Percentiles rank a stretch among this genome's conserved stretches.
Conservation (phyloP, 2,888 invertebrate species). For the Erebia aethiops region DNA sequence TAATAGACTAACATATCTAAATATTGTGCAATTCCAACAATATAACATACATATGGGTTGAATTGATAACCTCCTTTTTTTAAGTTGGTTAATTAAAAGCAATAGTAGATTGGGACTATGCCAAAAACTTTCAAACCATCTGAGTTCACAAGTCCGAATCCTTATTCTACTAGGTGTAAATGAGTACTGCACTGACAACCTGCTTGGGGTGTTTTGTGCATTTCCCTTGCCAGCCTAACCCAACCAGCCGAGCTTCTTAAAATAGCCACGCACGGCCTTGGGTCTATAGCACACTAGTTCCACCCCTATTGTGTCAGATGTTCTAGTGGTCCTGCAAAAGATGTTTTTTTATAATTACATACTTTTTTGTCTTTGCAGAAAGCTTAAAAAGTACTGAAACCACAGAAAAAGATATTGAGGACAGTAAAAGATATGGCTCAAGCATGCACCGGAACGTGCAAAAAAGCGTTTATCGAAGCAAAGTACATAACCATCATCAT, state of each 20-base stretch:
- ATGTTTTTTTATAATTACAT: conserved; percentile 1
- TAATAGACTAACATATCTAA: conserved; percentile 2
- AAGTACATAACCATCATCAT: too few species aligned
- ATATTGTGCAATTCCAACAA: neutral
- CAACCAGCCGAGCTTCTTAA: conserved; percentile 1
- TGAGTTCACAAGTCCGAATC: conserved; percentile 3
- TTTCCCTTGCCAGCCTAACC: conserved; percentile 1
- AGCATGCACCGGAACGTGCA: too few species aligned
- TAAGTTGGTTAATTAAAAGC: too few species aligned
- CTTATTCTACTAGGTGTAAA: conserved; percentile 1
- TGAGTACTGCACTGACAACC: conserved; percentile 1
- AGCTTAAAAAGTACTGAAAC: too few species aligned
- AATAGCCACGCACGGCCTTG: too few species aligned
- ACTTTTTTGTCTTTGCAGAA: too few species aligned
- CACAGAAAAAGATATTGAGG: too few species aligned
- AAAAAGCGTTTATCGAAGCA: too few species aligned
- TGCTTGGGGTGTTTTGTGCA: conserved; percentile 3
- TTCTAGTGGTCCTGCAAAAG: conserved; percentile 4
- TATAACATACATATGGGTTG: too few species aligned
- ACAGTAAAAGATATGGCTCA: too few species aligned
- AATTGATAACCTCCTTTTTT: too few species aligned
- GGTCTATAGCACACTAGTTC: neutral
- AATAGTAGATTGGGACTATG: too few species aligned
- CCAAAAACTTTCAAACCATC: neutral
- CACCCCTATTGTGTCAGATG: neutral